Conservation (phyloP, 1,140 invertebrate species). For the Caenorhabditis inopinata region DNA sequence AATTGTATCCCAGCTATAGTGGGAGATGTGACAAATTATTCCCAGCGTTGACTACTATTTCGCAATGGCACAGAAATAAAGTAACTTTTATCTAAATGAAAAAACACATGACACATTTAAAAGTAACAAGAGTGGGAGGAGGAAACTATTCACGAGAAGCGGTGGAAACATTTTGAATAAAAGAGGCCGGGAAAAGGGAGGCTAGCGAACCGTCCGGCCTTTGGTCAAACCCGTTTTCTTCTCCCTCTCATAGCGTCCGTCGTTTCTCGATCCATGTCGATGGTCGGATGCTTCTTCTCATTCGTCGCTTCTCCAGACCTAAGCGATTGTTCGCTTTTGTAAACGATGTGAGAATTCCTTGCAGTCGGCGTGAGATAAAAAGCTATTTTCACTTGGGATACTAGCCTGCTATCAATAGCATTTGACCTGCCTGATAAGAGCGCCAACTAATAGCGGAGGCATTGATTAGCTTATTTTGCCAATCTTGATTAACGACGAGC, state of each 20-base stretch:
- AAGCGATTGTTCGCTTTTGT: conserved; percentile 17
- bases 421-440: conserved; percentile 27
- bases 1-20: neutral
- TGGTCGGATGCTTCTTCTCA: neutral
- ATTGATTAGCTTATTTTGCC: neutral
- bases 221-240: conserved; percentile 15
- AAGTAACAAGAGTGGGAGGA: conserved; percentile 19
- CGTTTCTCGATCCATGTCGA: conserved; percentile 13
- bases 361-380: neutral
- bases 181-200: neutral
- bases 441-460: neutral
- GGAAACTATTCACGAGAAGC: conserved; percentile 5
- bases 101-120: neutral
- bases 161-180: conserved; percentile 18
- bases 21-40: too few relatives aligned
- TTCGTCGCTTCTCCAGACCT: neutral
- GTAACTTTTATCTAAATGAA: too few relatives aligned
- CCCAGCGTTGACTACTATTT: too few relatives aligned
- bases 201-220: conserved; percentile 21
- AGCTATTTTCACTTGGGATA: neutral
- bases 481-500: too few relatives aligned
- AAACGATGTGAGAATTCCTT: conserved; percentile 27
- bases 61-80: too few relatives aligned
- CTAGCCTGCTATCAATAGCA: conserved; percentile 3
- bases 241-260: neutral